A percentile compares a stretch with the other conserved stretches of the same genome.
phyloP scores from a whole-genome alignment of 2,888 invertebrate species.

The Dendrolimus houi region DNA sequence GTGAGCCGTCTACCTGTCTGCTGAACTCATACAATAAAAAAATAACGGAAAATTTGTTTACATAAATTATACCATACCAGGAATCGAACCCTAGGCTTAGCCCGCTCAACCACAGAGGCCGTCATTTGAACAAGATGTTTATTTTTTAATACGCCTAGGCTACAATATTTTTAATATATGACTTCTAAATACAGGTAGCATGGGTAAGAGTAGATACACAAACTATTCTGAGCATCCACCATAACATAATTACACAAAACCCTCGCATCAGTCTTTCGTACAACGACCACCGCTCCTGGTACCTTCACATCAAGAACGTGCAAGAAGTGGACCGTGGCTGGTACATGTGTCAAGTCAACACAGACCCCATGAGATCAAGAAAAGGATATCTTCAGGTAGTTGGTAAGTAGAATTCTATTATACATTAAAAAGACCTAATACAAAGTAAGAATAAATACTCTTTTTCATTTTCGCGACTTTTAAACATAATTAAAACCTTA shows the following conservation, averaged over 20 bases:
- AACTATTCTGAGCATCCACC: conserved; percentile 93
- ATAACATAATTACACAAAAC: conserved; percentile 94
- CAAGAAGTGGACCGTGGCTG: conserved; percentile 92
- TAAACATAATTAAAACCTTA: no score
- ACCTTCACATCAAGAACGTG: conserved; percentile 90
- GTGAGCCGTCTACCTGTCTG: no score
- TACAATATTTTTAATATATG: not conserved
- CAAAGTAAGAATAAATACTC: not conserved
- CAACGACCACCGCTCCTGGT: conserved; percentile 95
- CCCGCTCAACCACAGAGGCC: no score
- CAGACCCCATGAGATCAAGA: conserved; percentile 94
- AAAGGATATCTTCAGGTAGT: conserved; percentile 94
- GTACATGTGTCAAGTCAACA: conserved; percentile 96
- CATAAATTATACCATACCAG: no score
- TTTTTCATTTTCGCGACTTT: no score
- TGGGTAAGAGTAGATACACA: conserved; percentile 96
- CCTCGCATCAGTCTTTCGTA: conserved; percentile 90
- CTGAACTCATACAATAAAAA: no score
- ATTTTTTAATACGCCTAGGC: no score
- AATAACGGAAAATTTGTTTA: no score
- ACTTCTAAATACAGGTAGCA: conserved; percentile 80
- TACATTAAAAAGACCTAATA: not conserved
- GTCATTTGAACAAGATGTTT: no score
- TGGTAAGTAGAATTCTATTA: conserved; percentile 77
- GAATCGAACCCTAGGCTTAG: no score